These are phyloP conservation scores for Synergus itoensis DNA, from an alignment of 2,888 invertebrate genomes.

Conservation along the genomic window DNA sequence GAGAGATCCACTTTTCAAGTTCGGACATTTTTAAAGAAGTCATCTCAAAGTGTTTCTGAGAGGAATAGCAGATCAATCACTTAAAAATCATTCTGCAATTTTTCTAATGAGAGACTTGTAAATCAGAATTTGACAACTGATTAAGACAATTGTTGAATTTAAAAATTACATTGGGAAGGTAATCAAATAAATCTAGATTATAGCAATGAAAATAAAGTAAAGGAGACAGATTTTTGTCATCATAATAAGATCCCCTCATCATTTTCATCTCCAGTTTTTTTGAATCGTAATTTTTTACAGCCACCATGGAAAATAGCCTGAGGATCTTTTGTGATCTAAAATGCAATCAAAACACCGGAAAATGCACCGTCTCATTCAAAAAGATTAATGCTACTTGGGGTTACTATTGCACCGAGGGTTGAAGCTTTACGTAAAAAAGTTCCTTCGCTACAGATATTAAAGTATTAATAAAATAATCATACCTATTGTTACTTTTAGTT, in stretches of 20 bases:
- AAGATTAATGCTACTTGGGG: constrained; percentile 30
- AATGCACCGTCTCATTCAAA: constrained; percentile 20
- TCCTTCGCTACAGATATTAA: neutral
- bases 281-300: constrained; percentile 19
- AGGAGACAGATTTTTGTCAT: constrained; percentile 25
- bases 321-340: constrained; percentile 20
- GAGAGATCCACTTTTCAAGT: neutral
- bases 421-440: neutral
- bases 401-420: neutral
- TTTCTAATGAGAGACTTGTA: neutral
- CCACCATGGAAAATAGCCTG: constrained; percentile 29
- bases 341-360: constrained; percentile 32
- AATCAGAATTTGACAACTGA: neutral
- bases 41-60: no score
- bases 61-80: no score
- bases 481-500: no score
- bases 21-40: no score
- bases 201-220: neutral
- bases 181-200: constrained; percentile 4
- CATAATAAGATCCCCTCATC: constrained; percentile 16
- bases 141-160: neutral
- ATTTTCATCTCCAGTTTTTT: constrained; percentile 13
- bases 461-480: no score
- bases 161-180: neutral
- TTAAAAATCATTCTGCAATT: no score